phyloP scores from a whole-genome alignment of 2,113 vertebrate genomes.

The Daboia siamensis region DNA sequence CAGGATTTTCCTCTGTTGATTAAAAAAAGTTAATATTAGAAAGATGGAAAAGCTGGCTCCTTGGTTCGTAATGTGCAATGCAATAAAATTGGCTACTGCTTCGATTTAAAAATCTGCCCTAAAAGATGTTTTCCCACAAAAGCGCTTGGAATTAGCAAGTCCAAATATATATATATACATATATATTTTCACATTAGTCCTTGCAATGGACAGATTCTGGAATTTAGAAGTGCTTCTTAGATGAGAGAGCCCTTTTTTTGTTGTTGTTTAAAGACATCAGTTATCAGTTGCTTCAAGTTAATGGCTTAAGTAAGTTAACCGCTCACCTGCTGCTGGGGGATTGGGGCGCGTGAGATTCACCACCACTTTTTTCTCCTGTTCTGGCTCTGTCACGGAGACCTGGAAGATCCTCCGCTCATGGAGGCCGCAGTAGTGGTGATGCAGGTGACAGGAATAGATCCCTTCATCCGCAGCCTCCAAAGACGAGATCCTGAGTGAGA shows the following conservation, averaged over 20 bases:
- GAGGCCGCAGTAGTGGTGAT: slow-evolving; percentile 95
- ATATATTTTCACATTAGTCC: background rate
- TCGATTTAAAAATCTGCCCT: background rate
- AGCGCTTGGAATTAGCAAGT: background rate
- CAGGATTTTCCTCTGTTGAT: background rate
- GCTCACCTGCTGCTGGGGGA: slow-evolving; percentile 46
- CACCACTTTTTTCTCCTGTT: slow-evolving; percentile 39
- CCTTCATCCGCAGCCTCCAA: slow-evolving; percentile 82
- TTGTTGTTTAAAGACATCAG: background rate
- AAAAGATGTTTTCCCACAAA: background rate
- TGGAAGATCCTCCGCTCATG: slow-evolving; percentile 87
- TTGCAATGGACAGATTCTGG: background rate
- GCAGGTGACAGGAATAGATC: slow-evolving; percentile 91
- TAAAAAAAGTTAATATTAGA: background rate
- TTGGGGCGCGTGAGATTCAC: slow-evolving; percentile 61
- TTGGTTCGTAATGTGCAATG: background rate
- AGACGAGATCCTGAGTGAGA: slow-evolving; percentile 75
- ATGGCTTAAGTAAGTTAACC: background rate
- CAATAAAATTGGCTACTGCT: background rate
- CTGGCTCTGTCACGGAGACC: slow-evolving; percentile 70
- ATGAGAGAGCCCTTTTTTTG: background rate
- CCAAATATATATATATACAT: background rate
- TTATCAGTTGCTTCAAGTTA: background rate
- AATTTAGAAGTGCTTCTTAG: background rate
- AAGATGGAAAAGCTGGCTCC: background rate